phyloP scores from a whole-genome alignment of 2,797 vertebrate species.

The Kryptopterus vitreolus region DNA sequence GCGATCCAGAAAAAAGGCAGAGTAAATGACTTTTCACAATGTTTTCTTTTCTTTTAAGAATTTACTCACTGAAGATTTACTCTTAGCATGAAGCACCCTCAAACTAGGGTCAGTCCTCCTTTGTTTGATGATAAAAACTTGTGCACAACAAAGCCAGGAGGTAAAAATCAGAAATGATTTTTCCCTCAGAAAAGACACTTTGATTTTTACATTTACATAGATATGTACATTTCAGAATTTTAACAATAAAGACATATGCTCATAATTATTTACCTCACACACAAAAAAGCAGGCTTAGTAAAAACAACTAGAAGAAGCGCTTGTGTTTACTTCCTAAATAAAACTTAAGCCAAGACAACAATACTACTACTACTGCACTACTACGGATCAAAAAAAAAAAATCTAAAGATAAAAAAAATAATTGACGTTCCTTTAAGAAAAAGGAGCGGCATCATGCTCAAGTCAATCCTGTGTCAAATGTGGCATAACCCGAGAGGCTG shows the following conservation, averaged over 20 bases:
- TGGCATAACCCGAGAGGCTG: slow-evolving; percentile 13
- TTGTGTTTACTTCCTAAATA: slow-evolving; percentile 20
- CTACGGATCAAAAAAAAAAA: slow-evolving; percentile 16
- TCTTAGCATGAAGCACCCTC: slow-evolving; percentile 27
- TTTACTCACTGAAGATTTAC: slow-evolving; percentile 31
- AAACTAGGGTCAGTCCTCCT: neutral
- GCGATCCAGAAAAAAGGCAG: neutral
- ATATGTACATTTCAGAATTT: slow-evolving; percentile 21
- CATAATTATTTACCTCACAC: neutral
- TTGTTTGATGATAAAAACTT: slow-evolving; percentile 40
- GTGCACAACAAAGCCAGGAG: slow-evolving; percentile 15
- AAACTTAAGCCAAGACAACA: slow-evolving; percentile 29
- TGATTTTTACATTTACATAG: neutral
- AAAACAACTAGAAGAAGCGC: slow-evolving; percentile 9
- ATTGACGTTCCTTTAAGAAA: slow-evolving; percentile 42
- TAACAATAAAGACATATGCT: slow-evolving; percentile 22
- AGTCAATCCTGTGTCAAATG: slow-evolving; percentile 27
- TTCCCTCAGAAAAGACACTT: neutral
- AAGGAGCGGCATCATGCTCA: slow-evolving; percentile 36
- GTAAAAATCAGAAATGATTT: slow-evolving; percentile 40
- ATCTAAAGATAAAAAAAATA: slow-evolving; percentile 46
- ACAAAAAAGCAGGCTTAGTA: neutral
- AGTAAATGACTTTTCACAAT: neutral
- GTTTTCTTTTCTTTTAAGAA: slow-evolving; percentile 10
- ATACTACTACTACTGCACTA: no score